Evolutionary conservation across 2,888 invertebrate species (phyloP).

Genomic region (Megamerina dolium): DNA sequence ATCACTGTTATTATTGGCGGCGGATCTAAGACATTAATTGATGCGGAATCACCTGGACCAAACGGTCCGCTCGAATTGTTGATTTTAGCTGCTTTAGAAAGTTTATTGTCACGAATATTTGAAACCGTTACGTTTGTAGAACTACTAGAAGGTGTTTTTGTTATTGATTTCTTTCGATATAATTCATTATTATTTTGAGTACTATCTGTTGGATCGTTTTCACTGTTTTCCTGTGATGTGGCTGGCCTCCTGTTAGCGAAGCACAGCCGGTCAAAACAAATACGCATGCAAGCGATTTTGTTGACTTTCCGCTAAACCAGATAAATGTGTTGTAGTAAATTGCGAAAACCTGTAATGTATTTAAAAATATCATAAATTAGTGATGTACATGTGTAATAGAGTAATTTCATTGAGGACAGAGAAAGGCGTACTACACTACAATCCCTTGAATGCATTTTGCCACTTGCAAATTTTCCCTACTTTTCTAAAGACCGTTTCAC

Average conservation of each 20-base stretch:
- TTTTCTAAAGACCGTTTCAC: too few species aligned
- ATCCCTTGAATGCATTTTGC: too few species aligned
- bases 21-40: slow-evolving; percentile 29
- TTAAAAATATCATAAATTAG: too few species aligned
- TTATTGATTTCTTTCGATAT: slow-evolving; percentile 8
- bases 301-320: slow-evolving; percentile 34
- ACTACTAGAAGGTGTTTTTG: slow-evolving; percentile 13
- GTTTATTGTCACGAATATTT: too few species aligned
- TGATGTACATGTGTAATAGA: too few species aligned
- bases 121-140: slow-evolving; percentile 1
- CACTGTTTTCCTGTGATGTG: slow-evolving; percentile 36
- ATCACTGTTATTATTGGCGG: slow-evolving; percentile 6
- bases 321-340: too few species aligned
- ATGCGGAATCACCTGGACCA: slow-evolving; percentile 21
- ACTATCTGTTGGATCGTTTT: slow-evolving; percentile 14
- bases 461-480: too few species aligned
- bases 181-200: slow-evolving; percentile 12
- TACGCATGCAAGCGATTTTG: slow-evolving; percentile 76
- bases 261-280: slow-evolving; percentile 85
- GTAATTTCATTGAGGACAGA: too few species aligned
- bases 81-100: too few species aligned
- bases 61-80: too few species aligned
- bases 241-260: slow-evolving; percentile 81
- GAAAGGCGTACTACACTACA: too few species aligned
- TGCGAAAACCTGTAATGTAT: too few species aligned